Percentiles rank a stretch among this genome's conserved stretches.
Conservation (phyloP, 53 echinoderm and acorn worm genomes). For the Echinarachnius parma region DNA sequence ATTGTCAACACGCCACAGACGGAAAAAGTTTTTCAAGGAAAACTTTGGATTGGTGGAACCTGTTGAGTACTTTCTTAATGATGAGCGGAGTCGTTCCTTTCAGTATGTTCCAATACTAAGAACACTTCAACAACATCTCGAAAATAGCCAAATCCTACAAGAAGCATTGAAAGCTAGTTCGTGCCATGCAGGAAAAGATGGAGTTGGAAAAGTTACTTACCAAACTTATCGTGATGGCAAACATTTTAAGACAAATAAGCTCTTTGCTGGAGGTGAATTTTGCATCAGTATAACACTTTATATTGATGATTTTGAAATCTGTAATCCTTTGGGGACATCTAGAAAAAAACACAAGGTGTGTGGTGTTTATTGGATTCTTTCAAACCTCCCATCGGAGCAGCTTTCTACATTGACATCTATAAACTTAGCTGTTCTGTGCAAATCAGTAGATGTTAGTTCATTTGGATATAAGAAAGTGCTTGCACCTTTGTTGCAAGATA, state of each 20-base stretch:
- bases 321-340: slow-evolving; percentile 43
- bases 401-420: slow-evolving; percentile 5
- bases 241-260: slow-evolving; percentile 26
- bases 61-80: slow-evolving; percentile 37
- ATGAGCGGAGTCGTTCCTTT: slow-evolving; percentile 1
- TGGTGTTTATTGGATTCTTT: slow-evolving; percentile 43
- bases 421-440: slow-evolving; percentile 30
- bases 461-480: slow-evolving; percentile 38
- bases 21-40: slow-evolving; percentile 30
- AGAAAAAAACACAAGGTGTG: slow-evolving; percentile 49
- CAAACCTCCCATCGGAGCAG: slow-evolving; percentile 28
- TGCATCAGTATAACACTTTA: slow-evolving; percentile 24
- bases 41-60: slow-evolving; percentile 33
- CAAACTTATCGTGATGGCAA: slow-evolving; percentile 38
- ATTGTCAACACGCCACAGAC: slow-evolving; percentile 16
- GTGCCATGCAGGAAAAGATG: background rate
- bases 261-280: slow-evolving; percentile 20
- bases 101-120: slow-evolving; percentile 35
- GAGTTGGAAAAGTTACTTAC: slow-evolving; percentile 1
- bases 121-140: slow-evolving; percentile 17
- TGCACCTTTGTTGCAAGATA: slow-evolving; percentile 38
- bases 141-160: slow-evolving; percentile 11
- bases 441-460: slow-evolving; percentile 23
- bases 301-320: slow-evolving; percentile 48
- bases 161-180: slow-evolving; percentile 5